Base-by-base conservation (phyloP, 2,797 vertebrate species). In the Champsocephalus gunnari region DNA sequence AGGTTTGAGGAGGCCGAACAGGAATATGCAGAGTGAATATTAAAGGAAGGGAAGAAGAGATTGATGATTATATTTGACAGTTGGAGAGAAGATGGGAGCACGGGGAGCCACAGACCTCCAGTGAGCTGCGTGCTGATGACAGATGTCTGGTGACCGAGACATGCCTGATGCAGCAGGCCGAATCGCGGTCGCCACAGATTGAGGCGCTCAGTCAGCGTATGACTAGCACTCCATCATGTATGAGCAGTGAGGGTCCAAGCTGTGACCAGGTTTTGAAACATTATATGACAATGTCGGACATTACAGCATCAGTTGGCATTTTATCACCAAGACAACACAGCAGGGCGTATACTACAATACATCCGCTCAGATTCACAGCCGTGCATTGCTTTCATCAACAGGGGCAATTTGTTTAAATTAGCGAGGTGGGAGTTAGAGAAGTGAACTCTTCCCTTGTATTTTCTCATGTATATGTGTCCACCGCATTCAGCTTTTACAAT, bases 1-100 rank as follows among this genome's bases (percentile, higher is more conserved):
- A 54, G 72, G 75, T 45, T 65, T 78, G 64, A 82, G 76, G 66
- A 81, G 73, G 81, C 66, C 59, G 59, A 73, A 70, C 51, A 69
- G 67, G 83, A 87, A 88, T 73, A 84, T 80, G 78, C 81, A 86
- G 83, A 82, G 71, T 43, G 81, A 86, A 83, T 86, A 74, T 84
- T 62, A 87, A 86, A 77, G 73, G 75, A 85, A 74, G 64, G 43
- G 32, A 75, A 74, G 53, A 60, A 75, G 73, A 79, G 85, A 84
- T 77, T 83, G 84, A 85, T 90, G 85, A 90, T 90, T 87, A 58
- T 82, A 79, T 82, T 84, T 87, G 89, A 89, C 86, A 87, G 80
- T 53, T 63, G 84, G 64, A 81, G 73, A 79, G 79, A 75, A 66
- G 88, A 90, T 81, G 78, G 78, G 75, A 87, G 89, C 84, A 72